Evolutionary conservation across 2,797 vertebrate species (phyloP), one percentile per base, ranked within the genome.

Genomic region (Sebastes taczanowskii): DNA sequence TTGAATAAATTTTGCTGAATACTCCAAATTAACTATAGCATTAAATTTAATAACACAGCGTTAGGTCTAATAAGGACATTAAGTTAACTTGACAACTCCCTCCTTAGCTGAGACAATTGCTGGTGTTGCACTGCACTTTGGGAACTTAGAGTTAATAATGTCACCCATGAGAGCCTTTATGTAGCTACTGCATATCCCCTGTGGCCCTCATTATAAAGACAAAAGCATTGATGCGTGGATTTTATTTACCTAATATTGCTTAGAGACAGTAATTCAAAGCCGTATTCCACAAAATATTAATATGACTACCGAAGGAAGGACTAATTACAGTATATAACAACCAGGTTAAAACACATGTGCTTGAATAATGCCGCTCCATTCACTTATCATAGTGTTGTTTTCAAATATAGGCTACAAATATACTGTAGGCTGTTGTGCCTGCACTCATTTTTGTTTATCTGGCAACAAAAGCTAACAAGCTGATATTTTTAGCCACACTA

Each of bases 111-210:
- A 59, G 46, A 52, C 29, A 77, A 62, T 30, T 62, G 62, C 58
- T 71, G 23, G 53, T 70, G 74, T 56, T 71, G 42, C 38, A 35
- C 66, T 69, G 64, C 34, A 67, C 42, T 76, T 71, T 60, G 25
- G 62, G 71, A 46, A 46, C 42, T 46, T 56, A 71, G 59, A 78
- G 55, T 81, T 84, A 73, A 79, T 88, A 71, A 64, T 62, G 73
- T 71, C 32, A 49, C 74, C 59, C 76, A 63, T 0, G 71, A 80
- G 73, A 83, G 55, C 64, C 58, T 80, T 68, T 71, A 72, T 69
- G 38, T 25, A 71, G 74, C 38, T 56, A 30, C 52, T 29, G 62
- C 42, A 62, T 13, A 9, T 79, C 74, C 59, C 42, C 65, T 30
- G 35, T 67, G 74, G 58, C 30, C 59, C 30, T 2, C 11, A 77